These are phyloP conservation scores for Gymnobelideus leadbeateri DNA, from an alignment of 2,113 vertebrate species.

Conservation along the genomic window DNA sequence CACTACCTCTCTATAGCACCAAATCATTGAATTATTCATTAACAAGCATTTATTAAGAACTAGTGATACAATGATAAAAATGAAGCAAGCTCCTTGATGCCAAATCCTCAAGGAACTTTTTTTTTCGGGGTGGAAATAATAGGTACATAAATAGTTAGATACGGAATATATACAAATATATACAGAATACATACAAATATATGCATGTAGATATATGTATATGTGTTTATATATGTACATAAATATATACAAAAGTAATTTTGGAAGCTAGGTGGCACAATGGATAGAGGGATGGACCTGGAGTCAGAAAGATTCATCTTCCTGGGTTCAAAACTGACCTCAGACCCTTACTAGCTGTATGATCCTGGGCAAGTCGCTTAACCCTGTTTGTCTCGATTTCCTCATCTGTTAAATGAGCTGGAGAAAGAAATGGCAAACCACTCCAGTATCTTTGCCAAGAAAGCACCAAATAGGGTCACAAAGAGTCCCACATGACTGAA, in stretches of 20 bases:
- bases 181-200: no score
- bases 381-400: not conserved
- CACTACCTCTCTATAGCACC: not conserved
- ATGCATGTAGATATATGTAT: no score
- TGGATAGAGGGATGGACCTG: no score
- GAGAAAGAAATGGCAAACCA: not conserved
- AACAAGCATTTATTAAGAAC: not conserved
- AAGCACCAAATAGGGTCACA: not conserved
- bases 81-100: not conserved
- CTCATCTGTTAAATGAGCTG: not conserved
- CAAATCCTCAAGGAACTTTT: not conserved
- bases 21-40: not conserved
- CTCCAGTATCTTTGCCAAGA: not conserved
- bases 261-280: no score
- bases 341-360: not conserved
- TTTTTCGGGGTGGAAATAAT: not conserved
- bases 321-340: not conserved
- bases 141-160: not conserved
- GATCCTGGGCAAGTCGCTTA: not conserved
- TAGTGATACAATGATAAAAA: not conserved
- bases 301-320: not conserved
- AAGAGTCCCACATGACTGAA: not conserved
- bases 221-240: no score
- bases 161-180: not conserved
- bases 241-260: not conserved